Evolutionary conservation across 2,113 vertebrate genomes (phyloP).

Genomic region (Labrus mixtus): DNA sequence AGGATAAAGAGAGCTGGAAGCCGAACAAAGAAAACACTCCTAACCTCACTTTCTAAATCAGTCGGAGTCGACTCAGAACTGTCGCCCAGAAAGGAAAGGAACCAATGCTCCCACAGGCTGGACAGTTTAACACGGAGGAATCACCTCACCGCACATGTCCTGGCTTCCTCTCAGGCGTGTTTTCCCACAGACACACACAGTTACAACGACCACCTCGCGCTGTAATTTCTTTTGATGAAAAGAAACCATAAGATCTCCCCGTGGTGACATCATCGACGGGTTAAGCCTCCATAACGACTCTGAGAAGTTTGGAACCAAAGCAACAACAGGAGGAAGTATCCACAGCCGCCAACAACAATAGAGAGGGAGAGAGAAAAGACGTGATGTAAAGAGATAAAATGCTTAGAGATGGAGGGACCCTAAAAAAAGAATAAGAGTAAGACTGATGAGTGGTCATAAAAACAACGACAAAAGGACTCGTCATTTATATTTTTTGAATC

Average conservation of each 20-base stretch:
- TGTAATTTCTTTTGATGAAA: not conserved
- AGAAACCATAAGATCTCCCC: not conserved
- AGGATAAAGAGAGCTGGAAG: not conserved
- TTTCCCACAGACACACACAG: slow-evolving; percentile 36
- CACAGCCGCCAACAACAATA: not conserved
- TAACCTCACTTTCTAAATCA: slow-evolving; percentile 29
- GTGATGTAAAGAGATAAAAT: no score
- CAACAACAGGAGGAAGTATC: slow-evolving; percentile 1
- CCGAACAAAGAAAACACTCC: slow-evolving; percentile 19
- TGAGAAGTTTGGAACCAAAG: not conserved
- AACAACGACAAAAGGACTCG: not conserved
- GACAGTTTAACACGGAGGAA: not conserved
- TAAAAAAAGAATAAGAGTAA: slow-evolving; percentile 20
- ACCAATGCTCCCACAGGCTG: not conserved
- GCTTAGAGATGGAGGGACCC: not conserved
- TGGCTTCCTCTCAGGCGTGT: slow-evolving; percentile 5
- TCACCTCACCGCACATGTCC: slow-evolving; percentile 14
- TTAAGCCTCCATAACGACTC: slow-evolving; percentile 18
- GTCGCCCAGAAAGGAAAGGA: slow-evolving; percentile 37
- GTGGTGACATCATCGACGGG: slow-evolving; percentile 35
- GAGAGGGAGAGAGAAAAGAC: not conserved
- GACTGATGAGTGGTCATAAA: slow-evolving; percentile 6
- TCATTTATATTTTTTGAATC: not conserved
- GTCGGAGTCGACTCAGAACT: slow-evolving; percentile 16
- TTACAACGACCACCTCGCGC: not conserved